Base-by-base conservation (phyloP, 2,797 vertebrate species). In the Lagorchestes hirsutus region DNA sequence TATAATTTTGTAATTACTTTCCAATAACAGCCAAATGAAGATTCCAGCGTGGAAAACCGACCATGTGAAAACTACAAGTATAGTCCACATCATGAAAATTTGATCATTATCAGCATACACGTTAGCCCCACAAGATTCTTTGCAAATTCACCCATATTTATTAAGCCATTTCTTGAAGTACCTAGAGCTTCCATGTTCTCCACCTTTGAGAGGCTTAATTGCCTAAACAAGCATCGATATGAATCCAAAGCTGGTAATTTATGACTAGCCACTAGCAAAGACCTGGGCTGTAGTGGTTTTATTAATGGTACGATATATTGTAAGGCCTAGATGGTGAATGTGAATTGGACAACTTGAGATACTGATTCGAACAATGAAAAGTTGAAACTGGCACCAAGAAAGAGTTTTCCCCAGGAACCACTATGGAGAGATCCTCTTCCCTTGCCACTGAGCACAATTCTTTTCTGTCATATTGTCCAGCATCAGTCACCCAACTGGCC, bases 1-100 rank as follows among this genome's bases (percentile, higher is more conserved):
- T 93, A 87, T 34, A 18, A 67, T 93, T 90, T 50, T n/a, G 10
- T 1, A 46, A 90, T 90, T 92, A 54, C 29, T 94, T 95, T 92
- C 22, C 28, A 93, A 95, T 54, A 55, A 74, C 62, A 54, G 62
- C 91, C 46, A 93, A 54, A 92, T 58, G 22, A 46, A 34, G 40
- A 87, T 92, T 93, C 24, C 46, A 54, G 55, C 55, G 31, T 67
- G 40, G 27, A 50, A 67, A 93, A 3, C 11, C 52, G 29, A 58
- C 90, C 50, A 92, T 4, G 58, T 62, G 91, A 94, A 92, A 34
- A 90, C 40, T 57, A 5, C 29, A 92, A 24, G 40, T 40, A 55
- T 1, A 27, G 11, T 24, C 58, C 90, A 50, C 91, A 0, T 34
- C 13, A 46, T 9, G n/a, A n/a, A 90, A 92, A 91, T 28, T 1